A percentile compares a stretch with the other conserved stretches of the same genome.
phyloP scores from a whole-genome alignment of 2,797 vertebrate genomes.

The Halcyon badia region DNA sequence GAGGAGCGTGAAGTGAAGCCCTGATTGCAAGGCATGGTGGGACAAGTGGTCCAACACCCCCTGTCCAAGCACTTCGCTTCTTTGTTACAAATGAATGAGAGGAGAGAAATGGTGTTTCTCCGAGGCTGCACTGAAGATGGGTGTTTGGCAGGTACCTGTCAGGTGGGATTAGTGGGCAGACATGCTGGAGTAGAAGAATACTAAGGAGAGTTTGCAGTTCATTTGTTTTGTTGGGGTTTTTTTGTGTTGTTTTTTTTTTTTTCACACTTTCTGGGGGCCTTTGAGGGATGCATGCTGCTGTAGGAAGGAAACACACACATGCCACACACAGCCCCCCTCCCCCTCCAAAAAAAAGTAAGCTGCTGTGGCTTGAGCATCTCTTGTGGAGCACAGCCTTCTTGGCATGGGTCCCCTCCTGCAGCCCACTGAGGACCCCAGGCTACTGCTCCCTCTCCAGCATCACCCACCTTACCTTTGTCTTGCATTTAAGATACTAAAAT shows the following conservation, averaged over 20 bases:
- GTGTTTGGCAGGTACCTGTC: neutral
- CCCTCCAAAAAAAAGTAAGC: neutral
- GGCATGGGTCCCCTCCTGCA: neutral
- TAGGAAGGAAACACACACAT: neutral
- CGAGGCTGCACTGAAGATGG: accelerated
- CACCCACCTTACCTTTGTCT: neutral
- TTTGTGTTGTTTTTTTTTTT: neutral
- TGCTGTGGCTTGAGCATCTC: neutral
- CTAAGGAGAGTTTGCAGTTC: neutral
- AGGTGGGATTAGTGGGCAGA: neutral
- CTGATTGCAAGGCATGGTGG: neutral
- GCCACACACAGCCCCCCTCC: neutral
- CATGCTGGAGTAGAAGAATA: neutral
- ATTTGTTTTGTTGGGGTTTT: too few relatives aligned
- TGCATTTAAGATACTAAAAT: neutral
- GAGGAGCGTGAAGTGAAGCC: neutral
- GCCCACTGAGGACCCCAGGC: neutral
- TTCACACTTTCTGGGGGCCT: too few relatives aligned
- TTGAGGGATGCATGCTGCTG: neutral
- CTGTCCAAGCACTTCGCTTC: accelerated
- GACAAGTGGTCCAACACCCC: accelerated
- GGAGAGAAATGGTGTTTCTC: neutral
- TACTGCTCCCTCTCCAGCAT: neutral
- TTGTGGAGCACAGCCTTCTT: neutral
- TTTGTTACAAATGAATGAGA: neutral